phyloP scores from a whole-genome alignment of 2,888 invertebrate genomes.

The Scrobipalpa atriplicella region DNA sequence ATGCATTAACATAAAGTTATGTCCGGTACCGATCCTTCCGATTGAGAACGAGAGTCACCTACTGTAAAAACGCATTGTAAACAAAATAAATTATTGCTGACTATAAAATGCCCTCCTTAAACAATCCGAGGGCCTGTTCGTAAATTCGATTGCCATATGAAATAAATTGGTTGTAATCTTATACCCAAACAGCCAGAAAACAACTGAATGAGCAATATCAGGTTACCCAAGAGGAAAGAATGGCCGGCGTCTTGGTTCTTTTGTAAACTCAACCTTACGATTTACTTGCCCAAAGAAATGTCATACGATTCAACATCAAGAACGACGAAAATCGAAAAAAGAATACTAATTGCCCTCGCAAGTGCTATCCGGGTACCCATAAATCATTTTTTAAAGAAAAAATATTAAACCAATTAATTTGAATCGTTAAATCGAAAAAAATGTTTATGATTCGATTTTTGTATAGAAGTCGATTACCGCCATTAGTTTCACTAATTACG shows the following conservation, averaged over 20 bases:
- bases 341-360: slow-evolving; percentile 21
- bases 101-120: slow-evolving; percentile 63
- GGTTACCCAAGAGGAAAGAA: slow-evolving; percentile 70
- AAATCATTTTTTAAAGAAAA: slow-evolving; percentile 25
- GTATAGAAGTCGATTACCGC: slow-evolving; percentile 67
- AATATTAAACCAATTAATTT: slow-evolving; percentile 28
- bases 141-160: slow-evolving; percentile 78
- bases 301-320: slow-evolving; percentile 49
- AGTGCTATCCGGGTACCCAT: slow-evolving; percentile 18
- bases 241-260: slow-evolving; percentile 63
- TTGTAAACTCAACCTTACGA: slow-evolving; percentile 57
- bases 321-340: slow-evolving; percentile 15
- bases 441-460: slow-evolving; percentile 62
- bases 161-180: slow-evolving; percentile 82
- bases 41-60: not conserved
- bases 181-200: slow-evolving; percentile 81
- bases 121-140: slow-evolving; percentile 60
- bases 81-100: slow-evolving; percentile 55
- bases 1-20: not conserved
- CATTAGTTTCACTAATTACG: slow-evolving; percentile 80
- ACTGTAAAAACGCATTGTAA: slow-evolving; percentile 25
- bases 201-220: slow-evolving; percentile 78
- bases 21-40: not conserved
- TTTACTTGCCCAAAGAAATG: slow-evolving; percentile 50
- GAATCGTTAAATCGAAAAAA: slow-evolving; percentile 38